Percentiles rank a stretch among this genome's conserved stretches.
phyloP scores from a whole-genome alignment of 2,113 vertebrate species.

The Oenanthe oenanthe region DNA sequence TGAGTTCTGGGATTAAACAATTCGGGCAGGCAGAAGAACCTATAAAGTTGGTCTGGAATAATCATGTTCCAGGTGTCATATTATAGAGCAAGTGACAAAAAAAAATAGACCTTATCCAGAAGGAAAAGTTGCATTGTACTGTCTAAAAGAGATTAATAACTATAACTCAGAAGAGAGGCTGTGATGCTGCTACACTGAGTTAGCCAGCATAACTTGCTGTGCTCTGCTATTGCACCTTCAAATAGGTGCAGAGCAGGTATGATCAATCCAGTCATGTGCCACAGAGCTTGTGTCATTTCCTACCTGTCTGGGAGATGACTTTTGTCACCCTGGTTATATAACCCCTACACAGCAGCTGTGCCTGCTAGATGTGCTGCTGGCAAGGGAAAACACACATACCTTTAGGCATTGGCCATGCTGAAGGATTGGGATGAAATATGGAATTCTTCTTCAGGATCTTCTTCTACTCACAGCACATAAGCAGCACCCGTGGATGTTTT shows the following conservation, averaged over 20 bases:
- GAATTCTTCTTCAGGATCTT: constrained; percentile 44
- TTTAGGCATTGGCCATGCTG: neutral
- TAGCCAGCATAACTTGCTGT: neutral
- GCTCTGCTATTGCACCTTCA: neutral
- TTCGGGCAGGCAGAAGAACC: neutral
- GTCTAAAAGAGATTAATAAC: neutral
- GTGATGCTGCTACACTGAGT: neutral
- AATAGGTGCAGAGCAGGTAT: neutral
- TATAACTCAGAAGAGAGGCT: neutral
- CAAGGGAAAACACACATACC: neutral
- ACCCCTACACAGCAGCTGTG: neutral
- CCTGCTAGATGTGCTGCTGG: neutral
- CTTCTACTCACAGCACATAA: constrained; percentile 1
- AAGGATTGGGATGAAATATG: neutral
- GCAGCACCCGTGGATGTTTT: neutral
- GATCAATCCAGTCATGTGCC: neutral
- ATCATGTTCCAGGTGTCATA: neutral
- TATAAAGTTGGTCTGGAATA: neutral
- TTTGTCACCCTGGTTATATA: neutral
- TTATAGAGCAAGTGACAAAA: neutral
- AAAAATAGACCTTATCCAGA: neutral
- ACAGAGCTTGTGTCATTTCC: neutral
- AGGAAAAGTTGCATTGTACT: neutral
- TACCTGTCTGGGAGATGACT: neutral
- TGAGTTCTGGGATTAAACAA: neutral